phyloP scores from a whole-genome alignment of 2,113 vertebrate species.

The Anas platyrhynchos region DNA sequence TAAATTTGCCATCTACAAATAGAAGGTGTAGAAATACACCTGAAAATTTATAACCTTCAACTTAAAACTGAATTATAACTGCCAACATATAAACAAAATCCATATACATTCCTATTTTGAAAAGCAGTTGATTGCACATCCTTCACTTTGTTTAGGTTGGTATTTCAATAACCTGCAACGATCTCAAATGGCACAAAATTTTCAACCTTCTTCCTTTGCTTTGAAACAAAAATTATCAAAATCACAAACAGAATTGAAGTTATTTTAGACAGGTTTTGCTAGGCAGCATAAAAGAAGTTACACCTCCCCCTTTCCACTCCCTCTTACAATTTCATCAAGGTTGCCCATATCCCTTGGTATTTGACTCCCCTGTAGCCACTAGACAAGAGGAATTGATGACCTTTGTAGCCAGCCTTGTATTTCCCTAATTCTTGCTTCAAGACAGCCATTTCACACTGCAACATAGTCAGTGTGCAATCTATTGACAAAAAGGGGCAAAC shows the following conservation, averaged over 20 bases:
- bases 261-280: background rate
- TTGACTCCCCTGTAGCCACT: background rate
- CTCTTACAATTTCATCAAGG: accelerated
- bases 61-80: background rate
- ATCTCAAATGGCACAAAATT: background rate
- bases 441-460: background rate
- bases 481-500: background rate
- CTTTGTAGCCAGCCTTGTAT: background rate
- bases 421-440: background rate
- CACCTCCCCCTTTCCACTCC: background rate
- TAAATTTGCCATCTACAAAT: background rate
- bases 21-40: background rate
- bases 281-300: background rate
- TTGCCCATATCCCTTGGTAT: background rate
- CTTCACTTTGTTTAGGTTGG: background rate
- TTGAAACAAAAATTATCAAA: background rate
- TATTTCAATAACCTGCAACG: background rate
- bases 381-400: background rate
- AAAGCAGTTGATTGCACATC: background rate
- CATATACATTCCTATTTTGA: background rate
- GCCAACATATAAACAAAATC: background rate
- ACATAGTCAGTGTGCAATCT: background rate
- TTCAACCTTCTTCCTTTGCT: background rate
- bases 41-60: background rate
- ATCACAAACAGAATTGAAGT: background rate